Base-by-base conservation (phyloP, 2,888 invertebrate genomes). In the Dryadula phaetusa region DNA sequence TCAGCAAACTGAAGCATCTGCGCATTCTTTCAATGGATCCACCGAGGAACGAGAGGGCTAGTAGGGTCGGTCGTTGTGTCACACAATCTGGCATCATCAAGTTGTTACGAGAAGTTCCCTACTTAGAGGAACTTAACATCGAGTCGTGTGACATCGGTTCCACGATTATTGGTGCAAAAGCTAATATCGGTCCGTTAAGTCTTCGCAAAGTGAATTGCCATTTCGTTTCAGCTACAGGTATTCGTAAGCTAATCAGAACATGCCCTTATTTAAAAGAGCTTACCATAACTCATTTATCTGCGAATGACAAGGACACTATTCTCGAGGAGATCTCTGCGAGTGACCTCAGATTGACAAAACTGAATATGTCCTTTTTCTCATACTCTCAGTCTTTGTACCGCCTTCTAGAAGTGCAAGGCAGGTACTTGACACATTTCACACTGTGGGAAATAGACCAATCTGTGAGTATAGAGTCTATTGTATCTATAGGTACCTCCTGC, bases 101-200 rank as follows among this genome's bases (percentile, higher is more conserved):
- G 83, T 74, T 93, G 32, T 82, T 92, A 63, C 82, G 82, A 34
- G 82, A 84, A 68, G 84, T 93, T 42, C 93, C 92, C 3, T 81
- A 82, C 70, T 80, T 93, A 71, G 90, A 92, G 77, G 93, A 93
- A 61, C 76, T 93, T 37, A 78, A 84, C 61, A 91, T 93, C 60
- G 93, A 93, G 76, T 92, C 93, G 44, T 93, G 93, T 75, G 93
- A 93, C 76, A 87, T 93, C 60, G 93, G 92, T 25, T 88, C 93
- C 0, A 92, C 92, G 4, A 81, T 93, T 37, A 88, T 90, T 22
- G 79, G 85, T n/a, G 82, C 88, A 3, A 77, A 82, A 8, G 71
- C 79, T 52, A 82, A 85, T 2, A 84, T 91, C 63, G 89, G 88
- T 16, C 91, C 92, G 0, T 79, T 93, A 25, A 84, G 85, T 79